Evolutionary conservation across 2,888 invertebrate species (phyloP), one percentile per base, ranked within the genome.

Genomic region (Tetheella fluctuosa): DNA sequence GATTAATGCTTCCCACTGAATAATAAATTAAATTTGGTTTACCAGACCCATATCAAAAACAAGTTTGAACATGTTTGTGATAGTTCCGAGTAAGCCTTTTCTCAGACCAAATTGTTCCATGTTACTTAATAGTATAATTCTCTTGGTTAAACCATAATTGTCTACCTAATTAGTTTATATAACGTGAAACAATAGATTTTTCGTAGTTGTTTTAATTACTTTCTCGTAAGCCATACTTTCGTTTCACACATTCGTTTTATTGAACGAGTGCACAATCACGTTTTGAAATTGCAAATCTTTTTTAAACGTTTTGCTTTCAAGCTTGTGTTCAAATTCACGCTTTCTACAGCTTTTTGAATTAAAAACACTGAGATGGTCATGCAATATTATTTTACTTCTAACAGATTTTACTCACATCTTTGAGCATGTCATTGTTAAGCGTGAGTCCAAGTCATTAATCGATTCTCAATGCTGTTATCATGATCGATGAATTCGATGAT

Each of bases 191-290:
- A 55, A 34, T 56, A 62, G 52, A 57, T 69, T 68, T 69, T 68
- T 71, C 59, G 60, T 65, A 62, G 60, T 63, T 70, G 63, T 67
- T 72, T 64, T 70, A 68, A 68, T 74, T 76, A 77, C 82, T 85
- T 86, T 84, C 82, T 76, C 72, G 71, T 63, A 69, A 70, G 82
- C 77, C 77, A 80, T 83, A 81, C 80, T 79, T 78, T 79, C 74
- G 64, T 77, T 83, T 84, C 79, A 75, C 81, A 80, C 80, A 77
- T 77, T 75, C 77, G 67, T 70, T 76, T 76, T 73, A 73, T 73
- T 69, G 70, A 65, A 73, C 72, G 76, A 78, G 74, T 64, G 67
- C 59, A 66, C 60, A 62, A 66, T 68, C 62, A 68, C 66, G 63
- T 61, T 64, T 61, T 63, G 66, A 64, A 57, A 72, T 68, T 67